phyloP scores from a whole-genome alignment of 2,113 vertebrate genomes.

The Heloderma charlesbogerti region DNA sequence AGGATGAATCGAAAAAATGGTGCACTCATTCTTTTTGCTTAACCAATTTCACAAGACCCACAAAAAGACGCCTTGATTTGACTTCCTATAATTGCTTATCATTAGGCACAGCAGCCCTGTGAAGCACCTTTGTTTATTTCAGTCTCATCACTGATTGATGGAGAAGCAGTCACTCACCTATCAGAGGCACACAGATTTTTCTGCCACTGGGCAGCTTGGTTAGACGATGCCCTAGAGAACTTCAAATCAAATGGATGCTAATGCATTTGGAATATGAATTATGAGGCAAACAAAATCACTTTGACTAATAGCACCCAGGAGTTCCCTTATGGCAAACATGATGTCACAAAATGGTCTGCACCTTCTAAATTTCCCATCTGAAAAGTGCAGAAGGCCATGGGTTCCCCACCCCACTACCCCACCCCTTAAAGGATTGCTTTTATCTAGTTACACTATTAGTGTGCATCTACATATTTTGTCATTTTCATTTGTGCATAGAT shows the following conservation, averaged over 20 bases:
- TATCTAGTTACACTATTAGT: not conserved
- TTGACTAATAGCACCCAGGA: slow-evolving; percentile 66
- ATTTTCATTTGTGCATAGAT: not conserved
- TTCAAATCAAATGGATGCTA: slow-evolving; percentile 66
- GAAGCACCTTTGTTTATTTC: slow-evolving; percentile 87
- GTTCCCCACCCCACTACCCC: not conserved
- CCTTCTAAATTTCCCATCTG: slow-evolving; percentile 40
- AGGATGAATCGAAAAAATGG: slow-evolving; percentile 83
- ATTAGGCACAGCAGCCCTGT: slow-evolving; percentile 82
- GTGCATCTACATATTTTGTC: not conserved
- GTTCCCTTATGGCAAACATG: slow-evolving; percentile 67
- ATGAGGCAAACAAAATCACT: slow-evolving; percentile 60
- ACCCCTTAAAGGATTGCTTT: slow-evolving; percentile 9
- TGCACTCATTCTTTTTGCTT: slow-evolving; percentile 85
- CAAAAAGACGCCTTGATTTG: slow-evolving; percentile 83
- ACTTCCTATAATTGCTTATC: slow-evolving; percentile 87
- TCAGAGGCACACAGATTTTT: slow-evolving; percentile 78
- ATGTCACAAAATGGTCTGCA: slow-evolving; percentile 60
- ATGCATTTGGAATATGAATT: slow-evolving; percentile 62
- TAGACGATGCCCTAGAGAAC: slow-evolving; percentile 70
- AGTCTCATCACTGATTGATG: slow-evolving; percentile 83
- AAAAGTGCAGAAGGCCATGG: slow-evolving; percentile 39
- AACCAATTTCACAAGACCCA: slow-evolving; percentile 85
- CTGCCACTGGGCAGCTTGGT: slow-evolving; percentile 68
- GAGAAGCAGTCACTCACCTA: slow-evolving; percentile 83